phyloP scores from a whole-genome alignment of 2,113 vertebrate genomes.

The Festucalex cinctus region DNA sequence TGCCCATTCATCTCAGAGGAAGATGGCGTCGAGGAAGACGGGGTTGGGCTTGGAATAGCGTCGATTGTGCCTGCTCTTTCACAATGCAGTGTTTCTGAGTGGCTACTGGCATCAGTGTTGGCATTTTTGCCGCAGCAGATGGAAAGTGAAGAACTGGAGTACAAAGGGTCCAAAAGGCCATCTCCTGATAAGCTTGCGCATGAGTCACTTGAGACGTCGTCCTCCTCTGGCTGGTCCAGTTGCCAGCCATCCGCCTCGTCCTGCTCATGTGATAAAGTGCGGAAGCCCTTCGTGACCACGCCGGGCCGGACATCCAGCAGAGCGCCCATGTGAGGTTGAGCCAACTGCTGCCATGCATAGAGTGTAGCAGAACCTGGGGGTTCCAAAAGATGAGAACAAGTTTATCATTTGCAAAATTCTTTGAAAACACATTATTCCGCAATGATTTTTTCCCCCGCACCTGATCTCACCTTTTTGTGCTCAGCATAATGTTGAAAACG shows the following conservation, averaged over 20 bases:
- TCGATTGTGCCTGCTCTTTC: constrained; percentile 6
- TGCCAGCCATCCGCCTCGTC: constrained; percentile 82
- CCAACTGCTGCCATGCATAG: constrained; percentile 97
- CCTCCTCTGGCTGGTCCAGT: constrained; percentile 94
- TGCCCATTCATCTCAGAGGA: constrained; percentile 73
- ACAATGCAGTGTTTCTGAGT: constrained; percentile 11
- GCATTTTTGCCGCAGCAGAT: constrained; percentile 54
- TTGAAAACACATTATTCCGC: background rate
- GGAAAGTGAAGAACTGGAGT: constrained; percentile 81
- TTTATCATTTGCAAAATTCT: background rate
- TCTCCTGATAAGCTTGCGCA: constrained; percentile 67
- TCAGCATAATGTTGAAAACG: background rate
- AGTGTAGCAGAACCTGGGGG: constrained; percentile 91
- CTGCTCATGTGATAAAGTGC: constrained; percentile 83
- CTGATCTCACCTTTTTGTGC: background rate
- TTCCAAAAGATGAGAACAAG: background rate
- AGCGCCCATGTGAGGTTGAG: constrained; percentile 93
- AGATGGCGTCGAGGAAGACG: constrained; percentile 47
- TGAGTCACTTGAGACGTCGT: constrained; percentile 84
- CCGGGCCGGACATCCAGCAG: constrained; percentile 91
- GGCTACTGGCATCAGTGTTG: constrained; percentile 47
- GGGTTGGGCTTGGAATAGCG: constrained; percentile 17
- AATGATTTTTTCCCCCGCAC: background rate
- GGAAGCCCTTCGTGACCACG: constrained; percentile 96
- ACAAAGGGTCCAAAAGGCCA: constrained; percentile 75